These are phyloP conservation scores for Drosophila imparisetae DNA, from an alignment of 2,888 invertebrate genomes.

Conservation along the genomic window DNA sequence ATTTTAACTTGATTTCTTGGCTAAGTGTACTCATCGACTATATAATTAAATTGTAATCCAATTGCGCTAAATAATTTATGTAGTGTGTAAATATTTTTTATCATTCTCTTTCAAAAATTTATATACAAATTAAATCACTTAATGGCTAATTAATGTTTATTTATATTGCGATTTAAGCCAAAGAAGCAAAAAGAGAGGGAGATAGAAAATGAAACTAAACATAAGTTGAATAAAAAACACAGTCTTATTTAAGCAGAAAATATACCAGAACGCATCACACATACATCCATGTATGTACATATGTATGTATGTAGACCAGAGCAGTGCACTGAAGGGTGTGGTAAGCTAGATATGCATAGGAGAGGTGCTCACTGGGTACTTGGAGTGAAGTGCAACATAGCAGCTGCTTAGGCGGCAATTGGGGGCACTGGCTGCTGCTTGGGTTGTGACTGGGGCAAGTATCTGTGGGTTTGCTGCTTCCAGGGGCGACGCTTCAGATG, in stretches of 20 bases:
- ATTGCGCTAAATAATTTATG: slow-evolving; percentile 76
- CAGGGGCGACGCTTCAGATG: slow-evolving; percentile 71
- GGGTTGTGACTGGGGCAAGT: slow-evolving; percentile 29
- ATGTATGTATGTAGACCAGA: slow-evolving; percentile 6
- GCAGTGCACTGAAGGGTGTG: slow-evolving; percentile 26
- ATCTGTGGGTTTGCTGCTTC: slow-evolving; percentile 64
- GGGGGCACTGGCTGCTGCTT: slow-evolving; percentile 29
- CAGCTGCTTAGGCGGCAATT: slow-evolving; percentile 21
- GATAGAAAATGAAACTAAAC: slow-evolving; percentile 36
- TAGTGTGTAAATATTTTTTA: slow-evolving; percentile 47
- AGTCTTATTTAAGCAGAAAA: slow-evolving; percentile 73
- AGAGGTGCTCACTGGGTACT: slow-evolving; percentile 62
- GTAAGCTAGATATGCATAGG: slow-evolving; percentile 59
- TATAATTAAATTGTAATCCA: slow-evolving; percentile 66
- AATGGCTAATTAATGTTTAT: slow-evolving; percentile 46
- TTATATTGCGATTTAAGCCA: slow-evolving; percentile 55
- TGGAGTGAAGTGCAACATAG: slow-evolving; percentile 1
- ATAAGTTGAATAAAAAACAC: slow-evolving; percentile 63
- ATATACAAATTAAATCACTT: slow-evolving; percentile 72
- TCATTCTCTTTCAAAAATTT: slow-evolving; percentile 35
- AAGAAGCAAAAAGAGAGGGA: slow-evolving; percentile 18
- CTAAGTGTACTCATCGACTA: slow-evolving; percentile 46
- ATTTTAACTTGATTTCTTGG: slow-evolving; percentile 48
- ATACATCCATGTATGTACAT: slow-evolving; percentile 2
- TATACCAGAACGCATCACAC: slow-evolving; percentile 43